Percentiles rank a stretch among this genome's conserved stretches.
Conservation (phyloP, 2,888 invertebrate genomes). For the Gandaritis pyraliata region DNA sequence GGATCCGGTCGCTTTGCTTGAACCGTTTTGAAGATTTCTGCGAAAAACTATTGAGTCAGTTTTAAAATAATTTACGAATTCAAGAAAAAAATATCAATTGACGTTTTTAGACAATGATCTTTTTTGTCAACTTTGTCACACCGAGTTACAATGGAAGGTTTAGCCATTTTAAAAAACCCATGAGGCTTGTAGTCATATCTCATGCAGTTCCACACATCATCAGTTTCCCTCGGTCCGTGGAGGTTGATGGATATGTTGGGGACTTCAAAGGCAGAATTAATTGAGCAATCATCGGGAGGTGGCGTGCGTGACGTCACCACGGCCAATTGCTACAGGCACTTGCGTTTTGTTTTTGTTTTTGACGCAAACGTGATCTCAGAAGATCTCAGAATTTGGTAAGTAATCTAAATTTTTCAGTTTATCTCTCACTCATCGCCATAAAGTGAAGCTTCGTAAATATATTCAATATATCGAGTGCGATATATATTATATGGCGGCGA, state of each 20-base stretch:
- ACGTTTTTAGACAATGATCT: no score
- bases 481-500: no score
- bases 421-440: no score
- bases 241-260: slow-evolving; percentile 33
- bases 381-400: no score
- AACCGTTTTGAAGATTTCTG: slow-evolving; percentile 13
- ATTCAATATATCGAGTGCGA: no score
- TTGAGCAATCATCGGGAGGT: slow-evolving; percentile 64
- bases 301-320: slow-evolving; percentile 59
- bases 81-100: not conserved
- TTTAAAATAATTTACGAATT: not conserved
- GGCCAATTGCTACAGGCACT: slow-evolving; percentile 65
- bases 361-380: slow-evolving; percentile 2
- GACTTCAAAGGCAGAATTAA: slow-evolving; percentile 74
- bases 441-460: no score
- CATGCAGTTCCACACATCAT: slow-evolving; percentile 25
- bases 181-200: slow-evolving; percentile 19
- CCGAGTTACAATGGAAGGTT: no score
- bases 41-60: slow-evolving; percentile 7
- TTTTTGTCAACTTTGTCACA: no score
- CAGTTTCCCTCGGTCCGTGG: slow-evolving; percentile 12
- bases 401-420: no score
- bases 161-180: not conserved
- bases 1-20: slow-evolving; percentile 15
- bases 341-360: slow-evolving; percentile 45